Conservation (phyloP, 1,140 invertebrate genomes). For the Thaumatotibia leucotreta region DNA sequence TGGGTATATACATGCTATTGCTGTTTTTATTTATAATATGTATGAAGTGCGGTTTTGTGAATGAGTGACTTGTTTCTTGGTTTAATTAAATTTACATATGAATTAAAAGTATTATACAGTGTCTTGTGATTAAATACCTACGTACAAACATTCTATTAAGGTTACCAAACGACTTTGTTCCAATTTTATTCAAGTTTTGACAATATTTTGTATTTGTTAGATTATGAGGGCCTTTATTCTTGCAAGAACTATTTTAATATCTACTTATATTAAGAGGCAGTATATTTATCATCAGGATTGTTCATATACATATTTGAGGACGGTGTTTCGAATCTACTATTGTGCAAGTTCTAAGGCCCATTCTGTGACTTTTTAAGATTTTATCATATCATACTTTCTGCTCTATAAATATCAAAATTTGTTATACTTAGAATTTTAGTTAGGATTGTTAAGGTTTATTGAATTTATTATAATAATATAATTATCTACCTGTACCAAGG, state of each 20-base stretch:
- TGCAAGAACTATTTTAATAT: too few relatives aligned
- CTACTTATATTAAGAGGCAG: too few relatives aligned
- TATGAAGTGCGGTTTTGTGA: not conserved
- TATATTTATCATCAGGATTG: too few relatives aligned
- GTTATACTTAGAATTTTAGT: not conserved
- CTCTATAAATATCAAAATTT: not conserved
- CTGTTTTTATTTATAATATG: not conserved
- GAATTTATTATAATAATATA: not conserved
- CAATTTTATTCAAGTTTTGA: not conserved
- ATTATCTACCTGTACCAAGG: not conserved
- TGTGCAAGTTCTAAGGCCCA: too few relatives aligned
- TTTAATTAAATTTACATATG: slow-evolving; percentile 12
- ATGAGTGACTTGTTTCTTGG: not conserved
- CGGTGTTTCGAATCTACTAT: too few relatives aligned
- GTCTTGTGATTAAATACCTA: slow-evolving; percentile 13
- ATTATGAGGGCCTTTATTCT: not conserved
- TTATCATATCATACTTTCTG: not conserved
- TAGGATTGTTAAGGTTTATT: not conserved
- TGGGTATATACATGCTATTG: slow-evolving; percentile 1
- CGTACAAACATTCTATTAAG: slow-evolving; percentile 11
- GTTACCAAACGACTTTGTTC: not conserved
- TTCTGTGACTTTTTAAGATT: not conserved
- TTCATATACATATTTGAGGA: too few relatives aligned
- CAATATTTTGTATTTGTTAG: not conserved
- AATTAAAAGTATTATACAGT: not conserved